Conservation (phyloP, 2,888 invertebrate species). For the Limenitis camilla region DNA sequence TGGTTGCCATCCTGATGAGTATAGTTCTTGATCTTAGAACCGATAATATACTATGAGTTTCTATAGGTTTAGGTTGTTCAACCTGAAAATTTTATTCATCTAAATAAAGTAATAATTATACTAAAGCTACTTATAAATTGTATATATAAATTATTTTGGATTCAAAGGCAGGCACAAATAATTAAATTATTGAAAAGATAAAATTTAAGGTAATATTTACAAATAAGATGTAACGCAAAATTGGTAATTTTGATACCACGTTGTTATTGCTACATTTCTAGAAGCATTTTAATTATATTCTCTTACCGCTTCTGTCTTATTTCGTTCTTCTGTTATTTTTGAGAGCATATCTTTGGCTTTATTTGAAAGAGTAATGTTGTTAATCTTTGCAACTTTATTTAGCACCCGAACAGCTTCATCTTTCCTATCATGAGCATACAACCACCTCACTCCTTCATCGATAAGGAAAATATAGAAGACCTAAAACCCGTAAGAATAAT, state of each 20-base stretch:
- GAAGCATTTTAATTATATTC: too few species aligned
- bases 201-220: too few species aligned
- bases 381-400: slow-evolving; percentile 78
- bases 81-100: slow-evolving; percentile 28
- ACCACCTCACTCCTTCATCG: slow-evolving; percentile 87
- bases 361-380: slow-evolving; percentile 75
- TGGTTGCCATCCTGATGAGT: slow-evolving; percentile 49
- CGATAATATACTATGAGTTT: slow-evolving; percentile 34
- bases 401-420: slow-evolving; percentile 79
- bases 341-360: slow-evolving; percentile 64
- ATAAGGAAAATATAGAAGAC: slow-evolving; percentile 81
- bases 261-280: too few species aligned
- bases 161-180: too few species aligned
- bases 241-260: too few species aligned
- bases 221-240: too few species aligned
- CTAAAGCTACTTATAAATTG: too few species aligned
- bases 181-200: too few species aligned
- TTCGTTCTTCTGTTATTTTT: slow-evolving; percentile 46
- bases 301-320: slow-evolving; percentile 41
- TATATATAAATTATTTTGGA: too few species aligned
- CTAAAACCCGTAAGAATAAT: slow-evolving; percentile 13
- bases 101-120: too few species aligned
- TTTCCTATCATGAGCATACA: slow-evolving; percentile 80
- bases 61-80: slow-evolving; percentile 22
- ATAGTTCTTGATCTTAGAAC: slow-evolving; percentile 53